These are phyloP conservation scores for Margarornis squamiger DNA, from an alignment of 2,797 vertebrate species.

Conservation along the genomic window DNA sequence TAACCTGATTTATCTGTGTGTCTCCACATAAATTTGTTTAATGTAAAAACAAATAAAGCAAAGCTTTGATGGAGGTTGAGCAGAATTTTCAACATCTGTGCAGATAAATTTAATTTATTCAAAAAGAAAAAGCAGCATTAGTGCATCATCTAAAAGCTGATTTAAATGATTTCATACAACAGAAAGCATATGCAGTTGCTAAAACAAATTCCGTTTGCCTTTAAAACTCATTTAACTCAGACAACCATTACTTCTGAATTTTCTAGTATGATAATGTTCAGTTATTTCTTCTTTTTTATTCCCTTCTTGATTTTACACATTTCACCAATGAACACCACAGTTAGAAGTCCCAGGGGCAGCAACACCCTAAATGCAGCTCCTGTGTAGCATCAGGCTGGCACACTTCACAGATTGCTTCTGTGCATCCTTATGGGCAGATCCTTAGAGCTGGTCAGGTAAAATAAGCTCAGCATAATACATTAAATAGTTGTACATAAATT, in stretches of 20 bases:
- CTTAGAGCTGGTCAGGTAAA: not conserved
- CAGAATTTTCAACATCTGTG: slow-evolving; percentile 72
- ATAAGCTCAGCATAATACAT: not conserved
- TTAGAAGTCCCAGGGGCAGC: not conserved
- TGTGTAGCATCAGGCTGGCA: not conserved
- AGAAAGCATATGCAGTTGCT: slow-evolving; percentile 26
- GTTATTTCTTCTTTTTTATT: not conserved
- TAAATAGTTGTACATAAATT: not conserved
- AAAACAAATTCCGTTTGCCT: slow-evolving; percentile 18
- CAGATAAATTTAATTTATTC: slow-evolving; percentile 74
- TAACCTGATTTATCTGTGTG: slow-evolving; percentile 57
- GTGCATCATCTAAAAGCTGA: slow-evolving; percentile 33
- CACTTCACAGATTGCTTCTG: not conserved
- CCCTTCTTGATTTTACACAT: not conserved
- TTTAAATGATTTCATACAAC: slow-evolving; percentile 57
- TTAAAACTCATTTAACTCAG: slow-evolving; percentile 34
- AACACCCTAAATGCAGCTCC: not conserved
- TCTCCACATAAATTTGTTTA: slow-evolving; percentile 65
- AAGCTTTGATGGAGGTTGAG: slow-evolving; percentile 60
- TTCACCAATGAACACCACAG: not conserved
- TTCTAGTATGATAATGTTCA: not conserved
- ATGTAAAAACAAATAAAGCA: slow-evolving; percentile 69
- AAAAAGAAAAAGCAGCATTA: slow-evolving; percentile 38
- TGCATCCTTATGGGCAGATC: not conserved
- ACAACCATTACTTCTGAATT: not conserved